Evolutionary conservation across 2,113 vertebrate species (phyloP).

Genomic region (Paramormyrops kingsleyae): DNA sequence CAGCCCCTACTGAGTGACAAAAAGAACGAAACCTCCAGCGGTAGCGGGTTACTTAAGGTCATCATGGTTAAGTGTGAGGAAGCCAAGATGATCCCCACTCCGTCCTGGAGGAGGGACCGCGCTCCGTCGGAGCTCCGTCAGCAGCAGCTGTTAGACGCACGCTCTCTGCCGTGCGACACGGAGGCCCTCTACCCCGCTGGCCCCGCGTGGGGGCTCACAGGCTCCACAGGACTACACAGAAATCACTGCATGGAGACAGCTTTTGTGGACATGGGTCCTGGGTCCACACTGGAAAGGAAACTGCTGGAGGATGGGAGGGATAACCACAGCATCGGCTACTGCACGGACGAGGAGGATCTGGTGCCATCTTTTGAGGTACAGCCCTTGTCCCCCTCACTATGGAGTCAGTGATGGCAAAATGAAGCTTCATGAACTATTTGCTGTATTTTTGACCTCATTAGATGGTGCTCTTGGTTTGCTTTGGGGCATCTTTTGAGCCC

Average conservation of each 20-base stretch:
- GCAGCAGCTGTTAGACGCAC: slow-evolving; percentile 63
- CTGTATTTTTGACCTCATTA: neutral
- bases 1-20: slow-evolving; percentile 60
- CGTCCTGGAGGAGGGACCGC: slow-evolving; percentile 55
- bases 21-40: slow-evolving; percentile 16
- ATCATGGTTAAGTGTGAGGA: slow-evolving; percentile 59
- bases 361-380: slow-evolving; percentile 64
- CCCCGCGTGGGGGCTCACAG: slow-evolving; percentile 53
- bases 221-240: slow-evolving; percentile 49
- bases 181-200: slow-evolving; percentile 56
- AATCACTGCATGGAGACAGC: slow-evolving; percentile 70
- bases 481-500: neutral
- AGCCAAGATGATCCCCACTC: slow-evolving; percentile 51
- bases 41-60: slow-evolving; percentile 45
- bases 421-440: neutral
- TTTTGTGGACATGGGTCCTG: slow-evolving; percentile 64
- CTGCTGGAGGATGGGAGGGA: slow-evolving; percentile 60
- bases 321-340: slow-evolving; percentile 55
- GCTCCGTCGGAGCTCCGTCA: slow-evolving; percentile 49
- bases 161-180: slow-evolving; percentile 54
- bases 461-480: neutral
- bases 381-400: neutral
- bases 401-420: neutral
- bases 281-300: slow-evolving; percentile 60
- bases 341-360: slow-evolving; percentile 64